Conservation (phyloP, 2,888 invertebrate species). For the Cerastis rubricosa region DNA sequence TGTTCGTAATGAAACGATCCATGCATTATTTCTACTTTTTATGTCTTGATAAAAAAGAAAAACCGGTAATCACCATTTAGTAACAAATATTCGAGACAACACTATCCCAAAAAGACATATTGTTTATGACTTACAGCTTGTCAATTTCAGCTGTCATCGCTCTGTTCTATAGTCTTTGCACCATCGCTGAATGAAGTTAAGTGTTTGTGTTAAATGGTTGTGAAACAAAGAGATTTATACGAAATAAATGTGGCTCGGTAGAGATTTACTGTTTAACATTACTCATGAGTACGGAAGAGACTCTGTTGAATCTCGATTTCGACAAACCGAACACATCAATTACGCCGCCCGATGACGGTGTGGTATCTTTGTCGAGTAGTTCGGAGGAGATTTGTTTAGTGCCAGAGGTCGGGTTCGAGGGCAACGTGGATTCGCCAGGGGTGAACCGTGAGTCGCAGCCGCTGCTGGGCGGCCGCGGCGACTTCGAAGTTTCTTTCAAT, state of each 20-base stretch:
- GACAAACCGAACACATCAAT: slow-evolving; percentile 88
- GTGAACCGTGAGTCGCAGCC: slow-evolving; percentile 98
- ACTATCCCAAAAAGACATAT: slow-evolving; percentile 20
- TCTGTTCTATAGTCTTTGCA: slow-evolving; percentile 78
- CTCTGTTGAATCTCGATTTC: slow-evolving; percentile 92
- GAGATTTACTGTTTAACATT: slow-evolving; percentile 85
- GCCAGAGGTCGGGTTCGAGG: slow-evolving; percentile 96
- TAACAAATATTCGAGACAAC: slow-evolving; percentile 38
- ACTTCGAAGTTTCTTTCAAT: slow-evolving; percentile 94
- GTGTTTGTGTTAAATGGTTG: slow-evolving; percentile 89
- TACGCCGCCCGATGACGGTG: slow-evolving; percentile 90
- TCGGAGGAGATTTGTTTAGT: slow-evolving; percentile 94
- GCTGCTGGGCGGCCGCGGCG: slow-evolving; percentile 95
- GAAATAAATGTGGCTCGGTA: slow-evolving; percentile 90
- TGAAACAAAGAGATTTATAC: slow-evolving; percentile 89
- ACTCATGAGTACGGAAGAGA: slow-evolving; percentile 92
- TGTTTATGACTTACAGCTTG: slow-evolving; percentile 57
- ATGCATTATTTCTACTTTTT: background rate
- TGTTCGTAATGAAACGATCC: background rate
- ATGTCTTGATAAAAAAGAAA: slow-evolving; percentile 4
- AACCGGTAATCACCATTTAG: slow-evolving; percentile 50
- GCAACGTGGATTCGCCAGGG: slow-evolving; percentile 95
- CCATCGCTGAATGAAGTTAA: slow-evolving; percentile 78
- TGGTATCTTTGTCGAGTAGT: slow-evolving; percentile 91
- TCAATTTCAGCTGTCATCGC: slow-evolving; percentile 72